A percentile compares a stretch with the other conserved stretches of the same genome.
Conservation (phyloP, 2,797 vertebrate species). For the Diglossa cyanea region DNA sequence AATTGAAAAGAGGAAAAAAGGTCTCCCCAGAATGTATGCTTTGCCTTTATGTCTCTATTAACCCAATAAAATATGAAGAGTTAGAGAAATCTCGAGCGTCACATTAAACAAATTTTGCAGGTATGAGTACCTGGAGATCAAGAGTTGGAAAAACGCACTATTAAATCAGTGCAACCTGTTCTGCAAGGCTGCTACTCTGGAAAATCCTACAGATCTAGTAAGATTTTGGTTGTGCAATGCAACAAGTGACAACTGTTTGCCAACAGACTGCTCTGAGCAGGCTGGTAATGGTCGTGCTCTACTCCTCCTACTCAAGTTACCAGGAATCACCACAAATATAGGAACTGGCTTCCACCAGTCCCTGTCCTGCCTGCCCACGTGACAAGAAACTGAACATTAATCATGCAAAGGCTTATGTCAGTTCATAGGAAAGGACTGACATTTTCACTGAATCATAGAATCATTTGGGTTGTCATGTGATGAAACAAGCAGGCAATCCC, state of each 20-base stretch:
- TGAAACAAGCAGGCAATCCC: not conserved
- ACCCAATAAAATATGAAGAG: not conserved
- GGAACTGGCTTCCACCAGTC: not conserved
- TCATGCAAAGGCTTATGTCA: not conserved
- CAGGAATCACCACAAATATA: not conserved
- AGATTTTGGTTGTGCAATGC: not conserved
- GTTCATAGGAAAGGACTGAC: not conserved
- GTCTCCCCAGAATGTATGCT: not conserved
- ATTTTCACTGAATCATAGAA: not conserved
- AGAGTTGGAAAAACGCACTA: not conserved
- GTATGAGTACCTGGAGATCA: accelerated
- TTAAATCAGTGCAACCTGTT: not conserved
- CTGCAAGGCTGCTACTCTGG: not conserved
- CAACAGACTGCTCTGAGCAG: not conserved
- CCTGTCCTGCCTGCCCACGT: not conserved
- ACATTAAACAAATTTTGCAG: not conserved
- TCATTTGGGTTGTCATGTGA: not conserved
- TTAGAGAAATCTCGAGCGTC: not conserved
- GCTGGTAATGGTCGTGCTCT: not conserved
- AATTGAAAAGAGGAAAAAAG: not conserved
- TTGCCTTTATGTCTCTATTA: not conserved
- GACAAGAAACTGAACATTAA: not conserved
- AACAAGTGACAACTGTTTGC: not conserved
- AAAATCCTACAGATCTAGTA: not conserved
- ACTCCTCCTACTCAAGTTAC: not conserved